phyloP scores from a whole-genome alignment of 2,113 vertebrate species.

The Pavo muticus region DNA sequence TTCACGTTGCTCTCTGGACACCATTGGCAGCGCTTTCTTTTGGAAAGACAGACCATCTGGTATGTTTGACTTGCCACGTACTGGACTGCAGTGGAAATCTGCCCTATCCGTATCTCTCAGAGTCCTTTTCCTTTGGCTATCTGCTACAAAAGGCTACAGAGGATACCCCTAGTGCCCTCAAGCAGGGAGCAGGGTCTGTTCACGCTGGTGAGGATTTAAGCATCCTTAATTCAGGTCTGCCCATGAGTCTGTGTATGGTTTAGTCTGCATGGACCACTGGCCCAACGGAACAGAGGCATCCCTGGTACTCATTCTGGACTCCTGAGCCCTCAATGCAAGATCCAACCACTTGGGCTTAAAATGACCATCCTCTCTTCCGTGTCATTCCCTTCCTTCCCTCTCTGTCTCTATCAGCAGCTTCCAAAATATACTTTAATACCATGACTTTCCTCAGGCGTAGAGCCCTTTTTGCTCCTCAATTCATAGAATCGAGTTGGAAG shows the following conservation, averaged over 20 bases:
- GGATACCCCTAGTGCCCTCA: rapidly evolving
- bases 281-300: rapidly evolving
- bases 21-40: not conserved
- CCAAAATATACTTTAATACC: not conserved
- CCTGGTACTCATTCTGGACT: rapidly evolving
- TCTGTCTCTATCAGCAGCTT: not conserved
- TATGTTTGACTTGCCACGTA: not conserved
- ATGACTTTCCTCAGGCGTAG: not conserved
- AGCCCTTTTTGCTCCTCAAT: not conserved
- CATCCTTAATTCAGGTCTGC: not conserved
- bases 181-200: not conserved
- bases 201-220: not conserved
- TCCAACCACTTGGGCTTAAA: not conserved
- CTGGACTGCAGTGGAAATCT: not conserved
- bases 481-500: no score
- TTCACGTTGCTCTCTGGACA: not conserved
- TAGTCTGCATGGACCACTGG: not conserved
- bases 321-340: not conserved
- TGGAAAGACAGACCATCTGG: not conserved
- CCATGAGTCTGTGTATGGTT: not conserved
- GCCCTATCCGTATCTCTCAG: not conserved
- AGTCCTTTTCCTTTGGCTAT: not conserved
- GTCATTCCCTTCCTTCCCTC: not conserved
- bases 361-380: not conserved
- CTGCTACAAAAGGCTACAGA: not conserved